These are phyloP conservation scores for Tiphia femorata DNA, from an alignment of 2,888 invertebrate genomes.

Conservation along the genomic window DNA sequence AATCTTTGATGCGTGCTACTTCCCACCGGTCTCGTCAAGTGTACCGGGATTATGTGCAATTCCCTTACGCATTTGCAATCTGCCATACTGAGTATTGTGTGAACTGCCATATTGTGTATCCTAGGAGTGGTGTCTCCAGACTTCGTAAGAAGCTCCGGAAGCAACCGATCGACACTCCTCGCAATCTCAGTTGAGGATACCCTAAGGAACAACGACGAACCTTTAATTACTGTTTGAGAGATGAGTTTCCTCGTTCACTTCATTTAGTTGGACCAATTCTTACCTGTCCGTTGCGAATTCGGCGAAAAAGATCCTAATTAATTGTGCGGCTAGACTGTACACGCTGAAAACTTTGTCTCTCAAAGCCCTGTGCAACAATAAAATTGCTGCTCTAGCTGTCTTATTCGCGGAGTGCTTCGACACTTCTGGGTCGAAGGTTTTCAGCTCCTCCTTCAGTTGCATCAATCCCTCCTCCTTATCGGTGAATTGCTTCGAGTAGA, in stretches of 20 bases:
- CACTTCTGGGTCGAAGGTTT: constrained; percentile 67
- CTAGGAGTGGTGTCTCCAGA: constrained; percentile 90
- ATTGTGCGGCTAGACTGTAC: constrained; percentile 86
- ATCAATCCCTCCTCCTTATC: constrained; percentile 91
- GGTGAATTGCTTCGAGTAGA: constrained; percentile 90
- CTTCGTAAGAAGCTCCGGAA: constrained; percentile 87
- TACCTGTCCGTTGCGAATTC: constrained; percentile 88
- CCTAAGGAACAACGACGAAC: constrained; percentile 67
- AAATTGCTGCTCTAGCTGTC: constrained; percentile 84
- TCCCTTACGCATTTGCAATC: constrained; percentile 86
- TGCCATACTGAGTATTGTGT: constrained; percentile 88
- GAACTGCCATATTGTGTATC: constrained; percentile 88
- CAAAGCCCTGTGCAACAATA: constrained; percentile 83
- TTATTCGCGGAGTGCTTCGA: constrained; percentile 78
- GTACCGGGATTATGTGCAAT: constrained; percentile 85
- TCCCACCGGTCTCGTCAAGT: constrained; percentile 85
- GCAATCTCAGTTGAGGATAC: constrained; percentile 87
- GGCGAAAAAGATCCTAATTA: constrained; percentile 83
- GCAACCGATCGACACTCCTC: constrained; percentile 83
- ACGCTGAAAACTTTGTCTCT: constrained; percentile 92
- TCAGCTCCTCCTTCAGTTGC: constrained; percentile 74
- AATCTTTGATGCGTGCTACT: constrained; percentile 88
- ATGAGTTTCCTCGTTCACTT: too few relatives aligned
- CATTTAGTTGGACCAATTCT: background rate
- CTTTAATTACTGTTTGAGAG: constrained; percentile 7